These are phyloP conservation scores for Pachydiplax longipennis DNA, from an alignment of 2,888 invertebrate species.

Conservation along the genomic window DNA sequence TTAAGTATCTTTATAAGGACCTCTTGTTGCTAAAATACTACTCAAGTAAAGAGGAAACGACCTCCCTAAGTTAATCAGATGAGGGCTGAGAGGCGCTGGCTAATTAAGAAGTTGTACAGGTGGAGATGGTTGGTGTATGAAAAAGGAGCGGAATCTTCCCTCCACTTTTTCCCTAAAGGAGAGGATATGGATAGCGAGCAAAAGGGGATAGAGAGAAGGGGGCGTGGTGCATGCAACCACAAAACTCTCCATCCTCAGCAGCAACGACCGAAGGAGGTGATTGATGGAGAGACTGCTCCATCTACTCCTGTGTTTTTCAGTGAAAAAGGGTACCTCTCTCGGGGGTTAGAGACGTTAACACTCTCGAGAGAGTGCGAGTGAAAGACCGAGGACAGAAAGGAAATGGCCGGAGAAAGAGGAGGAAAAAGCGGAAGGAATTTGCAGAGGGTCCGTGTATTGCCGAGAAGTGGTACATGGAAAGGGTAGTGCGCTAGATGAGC, in stretches of 20 bases:
- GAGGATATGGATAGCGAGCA: background rate
- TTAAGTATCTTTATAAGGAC: too few species aligned
- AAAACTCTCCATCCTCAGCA: background rate
- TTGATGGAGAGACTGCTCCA: background rate
- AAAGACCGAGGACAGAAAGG: background rate
- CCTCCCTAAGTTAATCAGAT: too few species aligned
- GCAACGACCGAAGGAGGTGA: background rate
- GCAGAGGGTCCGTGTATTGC: background rate
- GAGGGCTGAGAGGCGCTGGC: too few species aligned
- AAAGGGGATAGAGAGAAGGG: background rate
- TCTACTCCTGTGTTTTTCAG: background rate
- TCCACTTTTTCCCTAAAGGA: background rate
- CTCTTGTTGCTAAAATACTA: too few species aligned
- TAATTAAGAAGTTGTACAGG: too few species aligned
- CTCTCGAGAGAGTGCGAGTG: background rate
- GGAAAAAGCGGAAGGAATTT: background rate
- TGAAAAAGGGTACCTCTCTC: background rate
- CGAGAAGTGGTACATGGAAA: background rate
- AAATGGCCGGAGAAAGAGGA: background rate
- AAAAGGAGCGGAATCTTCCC: background rate
- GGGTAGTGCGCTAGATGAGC: background rate
- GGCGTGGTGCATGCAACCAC: background rate
- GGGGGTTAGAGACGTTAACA: background rate
- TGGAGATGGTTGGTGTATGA: too few species aligned
- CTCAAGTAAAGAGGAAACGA: too few species aligned